phyloP scores from a whole-genome alignment of 2,888 invertebrate species.

The Alcis repandata region DNA sequence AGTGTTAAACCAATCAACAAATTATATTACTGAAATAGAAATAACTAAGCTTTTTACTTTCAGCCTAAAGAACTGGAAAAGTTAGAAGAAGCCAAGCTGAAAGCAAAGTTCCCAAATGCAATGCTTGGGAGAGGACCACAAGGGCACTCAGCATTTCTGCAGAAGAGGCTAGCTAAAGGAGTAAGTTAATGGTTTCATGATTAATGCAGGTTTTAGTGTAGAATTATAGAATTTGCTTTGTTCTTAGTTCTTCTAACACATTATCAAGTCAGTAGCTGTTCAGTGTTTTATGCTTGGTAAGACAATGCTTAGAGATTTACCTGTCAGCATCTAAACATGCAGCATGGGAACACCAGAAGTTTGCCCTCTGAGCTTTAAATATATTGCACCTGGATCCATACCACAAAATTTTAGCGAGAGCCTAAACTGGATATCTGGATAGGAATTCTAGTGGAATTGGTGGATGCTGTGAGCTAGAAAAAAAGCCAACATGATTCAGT shows the following conservation, averaged over 20 bases:
- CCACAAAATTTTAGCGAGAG: too few species aligned
- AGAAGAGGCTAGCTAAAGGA: conserved; percentile 97
- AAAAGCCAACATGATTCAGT: too few species aligned
- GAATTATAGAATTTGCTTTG: neutral
- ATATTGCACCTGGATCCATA: too few species aligned
- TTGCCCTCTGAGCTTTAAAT: too few species aligned
- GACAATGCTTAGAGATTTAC: too few species aligned
- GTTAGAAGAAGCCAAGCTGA: conserved; percentile 96
- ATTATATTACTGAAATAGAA: neutral
- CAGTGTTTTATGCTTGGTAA: too few species aligned
- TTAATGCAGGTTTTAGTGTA: neutral
- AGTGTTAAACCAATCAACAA: too few species aligned
- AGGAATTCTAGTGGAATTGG: too few species aligned
- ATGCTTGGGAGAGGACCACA: conserved; percentile 89
- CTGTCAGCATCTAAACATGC: too few species aligned
- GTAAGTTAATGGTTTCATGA: conserved; percentile 82
- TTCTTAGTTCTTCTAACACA: neutral
- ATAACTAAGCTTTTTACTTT: conserved; percentile 35
- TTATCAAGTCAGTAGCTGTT: neutral
- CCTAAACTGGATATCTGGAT: too few species aligned
- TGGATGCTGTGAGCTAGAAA: too few species aligned
- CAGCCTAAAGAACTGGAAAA: conserved; percentile 93
- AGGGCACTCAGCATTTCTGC: conserved; percentile 96
- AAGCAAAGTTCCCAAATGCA: conserved; percentile 95
- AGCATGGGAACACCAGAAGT: too few species aligned